phyloP scores from a whole-genome alignment of 1,140 invertebrate species.

The Mya arenaria region DNA sequence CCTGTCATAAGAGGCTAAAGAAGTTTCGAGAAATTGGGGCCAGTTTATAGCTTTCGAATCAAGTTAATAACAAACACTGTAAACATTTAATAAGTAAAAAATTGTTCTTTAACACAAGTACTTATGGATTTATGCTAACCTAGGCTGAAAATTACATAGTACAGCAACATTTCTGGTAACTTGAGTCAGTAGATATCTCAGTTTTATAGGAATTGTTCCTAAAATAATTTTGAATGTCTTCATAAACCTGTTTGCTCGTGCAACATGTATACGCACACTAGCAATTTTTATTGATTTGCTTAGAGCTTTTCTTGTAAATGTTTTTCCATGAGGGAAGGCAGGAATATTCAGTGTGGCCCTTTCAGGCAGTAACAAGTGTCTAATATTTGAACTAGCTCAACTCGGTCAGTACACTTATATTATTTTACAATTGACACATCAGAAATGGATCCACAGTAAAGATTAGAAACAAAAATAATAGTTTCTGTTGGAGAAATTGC shows the following conservation, averaged over 20 bases:
- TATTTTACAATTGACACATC: slow-evolving; percentile 15
- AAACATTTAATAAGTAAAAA: no score
- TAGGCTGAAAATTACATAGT: slow-evolving; percentile 30
- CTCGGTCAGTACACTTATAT: slow-evolving; percentile 10
- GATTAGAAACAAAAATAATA: slow-evolving; percentile 28
- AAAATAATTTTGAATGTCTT: slow-evolving; percentile 28
- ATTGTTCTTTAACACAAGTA: no score
- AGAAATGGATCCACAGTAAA: slow-evolving; percentile 8
- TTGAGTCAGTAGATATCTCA: slow-evolving; percentile 19
- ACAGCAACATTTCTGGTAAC: slow-evolving; percentile 30
- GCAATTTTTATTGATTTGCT: background rate
- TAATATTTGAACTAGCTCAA: slow-evolving; percentile 1
- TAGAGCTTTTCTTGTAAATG: background rate
- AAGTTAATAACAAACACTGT: no score
- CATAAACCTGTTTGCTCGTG: no score
- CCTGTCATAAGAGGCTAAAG: no score
- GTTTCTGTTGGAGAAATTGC: slow-evolving; percentile 16
- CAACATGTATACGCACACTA: no score
- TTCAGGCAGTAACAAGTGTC: background rate
- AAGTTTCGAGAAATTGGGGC: no score
- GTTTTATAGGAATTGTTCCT: slow-evolving; percentile 22
- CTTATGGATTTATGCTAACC: slow-evolving; percentile 25
- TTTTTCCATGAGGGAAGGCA: slow-evolving; percentile 26
- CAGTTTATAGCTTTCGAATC: no score
- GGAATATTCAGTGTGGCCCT: slow-evolving; percentile 27